Conservation (phyloP, 2,888 invertebrate species). For the Aporophyla lueneburgensis region DNA sequence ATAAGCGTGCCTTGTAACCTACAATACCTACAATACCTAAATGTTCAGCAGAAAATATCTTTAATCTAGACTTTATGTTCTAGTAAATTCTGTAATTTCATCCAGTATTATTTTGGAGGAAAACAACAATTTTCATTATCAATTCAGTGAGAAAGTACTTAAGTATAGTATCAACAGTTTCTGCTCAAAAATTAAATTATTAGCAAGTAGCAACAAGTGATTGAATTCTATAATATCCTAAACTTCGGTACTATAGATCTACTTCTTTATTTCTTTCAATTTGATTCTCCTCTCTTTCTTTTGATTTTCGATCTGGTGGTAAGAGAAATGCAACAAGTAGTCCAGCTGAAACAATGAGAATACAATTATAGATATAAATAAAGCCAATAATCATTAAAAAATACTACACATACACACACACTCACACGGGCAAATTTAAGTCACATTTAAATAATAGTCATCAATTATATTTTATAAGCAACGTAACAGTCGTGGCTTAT, state of each 20-base stretch:
- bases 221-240: too few species aligned
- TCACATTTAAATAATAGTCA: too few species aligned
- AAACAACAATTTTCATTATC: neutral
- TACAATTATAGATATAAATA: neutral
- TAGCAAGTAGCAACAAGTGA: neutral
- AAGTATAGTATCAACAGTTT: neutral
- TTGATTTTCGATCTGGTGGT: constrained; percentile 72
- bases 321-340: constrained; percentile 76
- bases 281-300: neutral
- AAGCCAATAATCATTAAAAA: too few species aligned
- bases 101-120: too few species aligned
- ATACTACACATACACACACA: too few species aligned
- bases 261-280: constrained; percentile 4
- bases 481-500: neutral
- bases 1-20: too few species aligned
- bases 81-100: neutral
- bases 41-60: neutral
- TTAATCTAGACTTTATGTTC: neutral
- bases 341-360: constrained; percentile 78
- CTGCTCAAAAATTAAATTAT: neutral
- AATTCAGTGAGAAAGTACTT: neutral
- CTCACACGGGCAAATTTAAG: too few species aligned
- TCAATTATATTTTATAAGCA: too few species aligned
- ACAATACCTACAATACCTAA: neutral
- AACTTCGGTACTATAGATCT: neutral